phyloP scores from a whole-genome alignment of 2,113 vertebrate species.

The Harpagus bidentatus region DNA sequence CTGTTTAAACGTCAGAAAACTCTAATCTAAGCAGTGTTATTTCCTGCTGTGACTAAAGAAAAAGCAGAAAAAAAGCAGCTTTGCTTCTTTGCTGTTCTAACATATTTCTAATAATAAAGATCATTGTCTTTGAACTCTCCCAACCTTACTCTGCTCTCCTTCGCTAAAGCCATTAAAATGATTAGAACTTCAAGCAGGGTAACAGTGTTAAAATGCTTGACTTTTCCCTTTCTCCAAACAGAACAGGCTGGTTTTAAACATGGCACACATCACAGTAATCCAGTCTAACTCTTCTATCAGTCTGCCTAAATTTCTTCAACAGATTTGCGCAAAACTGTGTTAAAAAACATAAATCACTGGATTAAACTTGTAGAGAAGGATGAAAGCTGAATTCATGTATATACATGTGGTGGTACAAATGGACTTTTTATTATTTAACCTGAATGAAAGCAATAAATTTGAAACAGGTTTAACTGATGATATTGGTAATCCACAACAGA shows the following conservation, averaged over 20 bases:
- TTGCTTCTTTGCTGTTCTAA: slow-evolving; percentile 47
- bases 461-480: slow-evolving; percentile 80
- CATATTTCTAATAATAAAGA: slow-evolving; percentile 60
- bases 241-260: slow-evolving; percentile 55
- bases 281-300: slow-evolving; percentile 68
- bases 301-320: slow-evolving; percentile 70
- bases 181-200: slow-evolving; percentile 62
- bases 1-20: slow-evolving; percentile 38
- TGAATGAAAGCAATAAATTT: slow-evolving; percentile 84
- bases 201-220: slow-evolving; percentile 45
- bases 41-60: slow-evolving; percentile 58
- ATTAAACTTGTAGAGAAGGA: slow-evolving; percentile 78
- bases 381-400: slow-evolving; percentile 81
- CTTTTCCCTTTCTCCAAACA: slow-evolving; percentile 53
- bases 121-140: slow-evolving; percentile 64
- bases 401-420: slow-evolving; percentile 81
- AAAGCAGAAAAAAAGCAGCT: slow-evolving; percentile 36
- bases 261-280: slow-evolving; percentile 64
- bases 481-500: slow-evolving; percentile 83
- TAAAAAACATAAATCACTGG: slow-evolving; percentile 80
- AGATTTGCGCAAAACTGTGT: slow-evolving; percentile 72
- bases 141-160: slow-evolving; percentile 57
- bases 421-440: slow-evolving; percentile 81
- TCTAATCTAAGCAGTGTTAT: slow-evolving; percentile 43
- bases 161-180: slow-evolving; percentile 69